Conservation (phyloP, 2,113 vertebrate species). For the Gnathonemus echidnorhynchus region DNA sequence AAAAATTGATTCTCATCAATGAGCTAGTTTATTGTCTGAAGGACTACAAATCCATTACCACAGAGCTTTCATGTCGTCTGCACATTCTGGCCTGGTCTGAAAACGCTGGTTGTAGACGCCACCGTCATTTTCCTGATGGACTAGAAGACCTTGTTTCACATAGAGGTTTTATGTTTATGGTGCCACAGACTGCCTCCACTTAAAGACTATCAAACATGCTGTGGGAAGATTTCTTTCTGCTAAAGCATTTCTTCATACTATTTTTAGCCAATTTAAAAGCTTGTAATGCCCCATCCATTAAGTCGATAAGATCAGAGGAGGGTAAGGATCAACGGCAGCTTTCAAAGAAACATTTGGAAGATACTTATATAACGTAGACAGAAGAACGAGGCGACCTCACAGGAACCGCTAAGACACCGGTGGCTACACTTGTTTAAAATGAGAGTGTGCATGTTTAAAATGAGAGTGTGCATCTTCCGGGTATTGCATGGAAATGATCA, state of each 20-base stretch:
- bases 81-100: constrained; percentile 32
- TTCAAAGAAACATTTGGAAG: constrained; percentile 10
- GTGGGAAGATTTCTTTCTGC: constrained; percentile 25
- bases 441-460: not conserved
- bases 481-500: not conserved
- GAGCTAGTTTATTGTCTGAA: not conserved
- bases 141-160: constrained; percentile 35
- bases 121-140: constrained; percentile 29
- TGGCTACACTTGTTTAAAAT: not conserved
- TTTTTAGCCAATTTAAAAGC: constrained; percentile 31
- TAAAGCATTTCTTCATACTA: constrained; percentile 26
- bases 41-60: not conserved
- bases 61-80: constrained; percentile 14
- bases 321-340: constrained; percentile 9
- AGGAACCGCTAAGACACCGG: not conserved
- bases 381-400: not conserved
- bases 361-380: not conserved
- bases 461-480: not conserved
- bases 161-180: constrained; percentile 44
- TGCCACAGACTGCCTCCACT: constrained; percentile 43
- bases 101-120: constrained; percentile 17
- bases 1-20: not conserved
- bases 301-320: constrained; percentile 15
- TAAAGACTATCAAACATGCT: constrained; percentile 35
- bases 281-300: constrained; percentile 17